Conservation (phyloP, 1,140 invertebrate species). For the Glossosoma conforme region DNA sequence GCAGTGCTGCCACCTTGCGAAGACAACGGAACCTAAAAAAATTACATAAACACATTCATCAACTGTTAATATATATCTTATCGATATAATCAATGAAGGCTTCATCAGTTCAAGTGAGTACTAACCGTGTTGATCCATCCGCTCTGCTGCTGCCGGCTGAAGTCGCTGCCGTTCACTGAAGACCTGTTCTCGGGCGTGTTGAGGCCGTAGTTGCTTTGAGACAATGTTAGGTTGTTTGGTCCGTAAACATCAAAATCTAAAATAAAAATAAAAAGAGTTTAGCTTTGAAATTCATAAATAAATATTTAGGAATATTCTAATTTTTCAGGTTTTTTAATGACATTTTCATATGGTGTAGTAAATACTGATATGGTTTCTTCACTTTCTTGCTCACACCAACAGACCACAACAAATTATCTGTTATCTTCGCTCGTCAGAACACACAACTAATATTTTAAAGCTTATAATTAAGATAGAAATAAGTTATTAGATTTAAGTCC, state of each 20-base stretch:
- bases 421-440: no score
- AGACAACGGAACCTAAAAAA: conserved; percentile 44
- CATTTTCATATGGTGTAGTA: no score
- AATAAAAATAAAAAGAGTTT: no score
- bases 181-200: conserved; percentile 44
- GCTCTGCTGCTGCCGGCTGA: conserved; percentile 55
- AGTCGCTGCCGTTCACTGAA: conserved; percentile 54
- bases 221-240: conserved; percentile 44
- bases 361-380: no score
- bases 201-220: conserved; percentile 44
- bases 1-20: conserved; percentile 44
- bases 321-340: no score
- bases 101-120: background rate
- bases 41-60: background rate
- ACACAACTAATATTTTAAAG: no score
- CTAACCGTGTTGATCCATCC: conserved; percentile 87
- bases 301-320: no score
- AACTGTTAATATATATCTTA: background rate
- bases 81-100: background rate
- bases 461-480: no score
- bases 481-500: no score
- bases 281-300: no score
- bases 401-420: no score
- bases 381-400: no score
- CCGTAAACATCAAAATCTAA: conserved; percentile 50